Evolutionary conservation across 2,113 vertebrate genomes (phyloP).

Genomic region (Cervus canadensis): DNA sequence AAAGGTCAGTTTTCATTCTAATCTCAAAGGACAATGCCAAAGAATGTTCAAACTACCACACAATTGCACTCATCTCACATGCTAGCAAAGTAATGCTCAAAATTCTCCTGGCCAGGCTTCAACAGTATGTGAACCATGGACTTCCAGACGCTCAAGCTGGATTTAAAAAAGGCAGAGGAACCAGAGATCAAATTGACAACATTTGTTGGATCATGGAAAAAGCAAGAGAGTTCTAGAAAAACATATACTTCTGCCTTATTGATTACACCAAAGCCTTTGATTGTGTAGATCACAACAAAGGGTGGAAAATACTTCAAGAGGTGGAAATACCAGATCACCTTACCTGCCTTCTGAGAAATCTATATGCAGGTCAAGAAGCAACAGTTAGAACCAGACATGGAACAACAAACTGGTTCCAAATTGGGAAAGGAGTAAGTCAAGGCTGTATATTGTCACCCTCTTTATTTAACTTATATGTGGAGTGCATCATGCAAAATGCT

Average conservation of each 20-base stretch:
- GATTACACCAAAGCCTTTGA: background rate
- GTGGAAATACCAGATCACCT: background rate
- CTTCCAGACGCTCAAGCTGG: background rate
- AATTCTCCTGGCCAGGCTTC: background rate
- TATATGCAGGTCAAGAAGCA: background rate
- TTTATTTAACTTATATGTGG: background rate
- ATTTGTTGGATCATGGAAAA: background rate
- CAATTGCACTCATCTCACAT: background rate
- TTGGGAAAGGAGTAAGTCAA: background rate
- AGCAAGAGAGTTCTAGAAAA: background rate
- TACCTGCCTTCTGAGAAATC: background rate
- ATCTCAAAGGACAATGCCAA: background rate
- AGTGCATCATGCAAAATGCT: background rate
- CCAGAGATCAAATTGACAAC: background rate
- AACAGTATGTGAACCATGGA: background rate
- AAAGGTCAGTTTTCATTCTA: background rate
- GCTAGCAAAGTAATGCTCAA: background rate
- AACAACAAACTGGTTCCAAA: background rate
- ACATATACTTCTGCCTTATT: background rate
- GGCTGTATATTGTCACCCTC: background rate
- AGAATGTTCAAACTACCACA: background rate
- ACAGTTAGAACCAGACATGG: background rate
- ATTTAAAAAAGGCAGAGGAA: background rate
- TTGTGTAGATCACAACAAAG: background rate
- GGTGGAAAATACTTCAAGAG: background rate